Percentiles rank a stretch among this genome's conserved stretches.
These are phyloP conservation scores for Nyctibius grandis DNA, from an alignment of 2,797 vertebrate genomes.

Conservation along the genomic window DNA sequence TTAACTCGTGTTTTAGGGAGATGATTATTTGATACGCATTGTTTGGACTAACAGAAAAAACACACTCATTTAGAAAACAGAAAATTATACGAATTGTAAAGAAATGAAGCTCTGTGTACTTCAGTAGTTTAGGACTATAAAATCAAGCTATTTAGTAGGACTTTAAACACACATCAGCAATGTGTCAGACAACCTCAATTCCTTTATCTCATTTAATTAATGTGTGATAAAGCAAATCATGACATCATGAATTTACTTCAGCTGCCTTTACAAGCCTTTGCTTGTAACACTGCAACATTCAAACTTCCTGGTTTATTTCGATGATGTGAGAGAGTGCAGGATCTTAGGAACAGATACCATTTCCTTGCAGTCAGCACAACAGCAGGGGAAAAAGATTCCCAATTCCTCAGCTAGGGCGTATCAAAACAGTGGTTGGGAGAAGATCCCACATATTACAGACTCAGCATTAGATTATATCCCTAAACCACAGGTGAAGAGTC, in stretches of 20 bases:
- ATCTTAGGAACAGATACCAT: background rate
- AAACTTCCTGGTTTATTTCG: background rate
- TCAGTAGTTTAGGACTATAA: background rate
- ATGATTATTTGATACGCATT: constrained; percentile 70
- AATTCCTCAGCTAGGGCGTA: background rate
- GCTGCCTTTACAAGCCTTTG: background rate
- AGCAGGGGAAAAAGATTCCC: background rate
- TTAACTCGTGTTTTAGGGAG: constrained; percentile 82
- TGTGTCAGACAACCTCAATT: background rate
- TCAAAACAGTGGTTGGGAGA: background rate
- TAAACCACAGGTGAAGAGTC: background rate
- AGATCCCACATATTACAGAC: constrained; percentile 6
- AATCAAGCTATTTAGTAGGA: background rate
- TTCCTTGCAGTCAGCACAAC: constrained; percentile 6
- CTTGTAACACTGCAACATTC: background rate
- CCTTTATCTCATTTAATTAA: background rate
- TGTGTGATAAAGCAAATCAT: background rate
- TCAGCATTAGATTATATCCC: background rate
- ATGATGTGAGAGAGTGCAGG: background rate
- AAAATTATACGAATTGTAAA: background rate
- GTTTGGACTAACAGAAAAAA: constrained; percentile 78
- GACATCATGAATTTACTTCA: background rate
- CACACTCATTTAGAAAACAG: background rate
- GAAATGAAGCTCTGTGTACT: background rate
- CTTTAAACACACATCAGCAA: background rate